Base-by-base conservation (phyloP, 2,888 invertebrate genomes). In the Pyrrhia umbra region DNA sequence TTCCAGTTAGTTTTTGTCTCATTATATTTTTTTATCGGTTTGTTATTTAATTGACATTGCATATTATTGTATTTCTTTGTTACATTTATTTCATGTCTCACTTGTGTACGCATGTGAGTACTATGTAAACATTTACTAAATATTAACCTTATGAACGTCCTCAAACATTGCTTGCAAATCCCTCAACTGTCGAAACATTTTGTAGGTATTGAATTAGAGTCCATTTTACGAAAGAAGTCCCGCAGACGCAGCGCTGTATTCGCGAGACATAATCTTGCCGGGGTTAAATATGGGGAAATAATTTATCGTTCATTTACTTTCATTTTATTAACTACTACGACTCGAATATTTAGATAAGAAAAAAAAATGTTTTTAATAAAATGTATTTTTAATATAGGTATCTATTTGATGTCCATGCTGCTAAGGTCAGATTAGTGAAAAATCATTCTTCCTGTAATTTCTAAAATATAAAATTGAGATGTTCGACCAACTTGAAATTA, bases 181-280 rank as follows among this genome's bases (percentile, higher is more conserved):
- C n/a, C n/a, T n/a, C n/a, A n/a, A n/a, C n/a, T n/a, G n/a, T n/a
- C n/a, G n/a, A n/a, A n/a, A n/a, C n/a, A n/a, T n/a, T n/a, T n/a
- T n/a, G n/a, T n/a, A n/a, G n/a, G n/a, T n/a, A n/a, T n/a, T n/a
- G n/a, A 23, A 23, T 4, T 23, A 23, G 6, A 23, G 23, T 23
- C 23, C 23, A 23, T 23, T 23, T 23, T 6, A 23, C 23, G 23
- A 23, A 23, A 23, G 23, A 21, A 23, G 23, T 23, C 23, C 23
- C 23, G 2, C 56, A 50, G 51, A 57, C 39, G 27, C 50, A 40
- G 51, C 49, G 49, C 57, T 57, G 40, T 57, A 49, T 57, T 57
- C 49, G 57, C 57, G 47, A 47, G 57, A 55, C 55, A 55, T 55
- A 57, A 57, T 57, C 47, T 47, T 57, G 47, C 57, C 57, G 47